Base-by-base conservation (phyloP, 2,113 vertebrate genomes). In the Calyptomena viridis region DNA sequence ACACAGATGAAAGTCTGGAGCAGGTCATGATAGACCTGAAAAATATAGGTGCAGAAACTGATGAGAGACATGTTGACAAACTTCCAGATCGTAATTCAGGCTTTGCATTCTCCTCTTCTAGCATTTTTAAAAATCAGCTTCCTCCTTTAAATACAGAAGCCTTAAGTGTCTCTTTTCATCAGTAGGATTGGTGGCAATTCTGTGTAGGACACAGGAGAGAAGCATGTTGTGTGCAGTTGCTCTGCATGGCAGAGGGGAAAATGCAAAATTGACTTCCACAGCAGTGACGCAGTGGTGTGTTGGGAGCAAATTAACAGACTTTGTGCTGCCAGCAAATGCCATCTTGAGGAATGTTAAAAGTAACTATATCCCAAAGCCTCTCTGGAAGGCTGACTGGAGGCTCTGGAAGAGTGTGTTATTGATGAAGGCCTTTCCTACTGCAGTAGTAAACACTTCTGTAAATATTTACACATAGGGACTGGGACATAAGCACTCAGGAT, bases 121-220 rank as follows among this genome's bases (percentile, higher is more conserved):
- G 28, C 8, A 6, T 75, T 76, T 71, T 63, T 67, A 75, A 83
- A 87, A 47, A 37, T 30, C 7, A 19, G 2, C 30, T 73, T 84
- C 14, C 40, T 19, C 76, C 35, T 82, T 78, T 64, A 88, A 55
- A n/a, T 73, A 58, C 12, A 47, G 35, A 66, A 66, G 39, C 42
- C 33, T 24, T 71, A 14, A 30, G 4, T 55, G 11, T 15, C 31
- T 37, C 55, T 79, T 68, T 67, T 31, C 25, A 30, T 8, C 30
- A 52, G 21, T 47, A 67, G 50, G 74, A 25, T 20, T 46, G 28
- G 27, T 84, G 52, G 53, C 52, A 44, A 49, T 69, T 69, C 30
- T 3, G 2, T 0, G 0, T 37, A 59, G 50, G 30, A 42, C 14
- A 6, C 5, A 19, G 47, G 24, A n/a, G 35, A 49, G 37, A 20